These are phyloP conservation scores for Drosophila cognata DNA, from an alignment of 2,888 invertebrate species.

Conservation along the genomic window DNA sequence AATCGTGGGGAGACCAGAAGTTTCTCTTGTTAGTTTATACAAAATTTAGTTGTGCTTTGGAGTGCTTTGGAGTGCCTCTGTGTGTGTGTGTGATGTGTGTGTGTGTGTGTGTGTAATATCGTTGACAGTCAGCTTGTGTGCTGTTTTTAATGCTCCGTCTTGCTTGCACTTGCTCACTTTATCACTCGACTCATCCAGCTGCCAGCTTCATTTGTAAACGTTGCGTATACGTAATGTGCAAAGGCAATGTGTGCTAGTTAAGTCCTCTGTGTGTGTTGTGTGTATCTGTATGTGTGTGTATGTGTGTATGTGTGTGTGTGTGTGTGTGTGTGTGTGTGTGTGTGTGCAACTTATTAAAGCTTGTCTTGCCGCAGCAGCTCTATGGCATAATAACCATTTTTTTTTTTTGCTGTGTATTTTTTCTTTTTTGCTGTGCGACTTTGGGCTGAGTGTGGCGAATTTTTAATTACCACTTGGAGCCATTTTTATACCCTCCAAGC, in stretches of 20 bases:
- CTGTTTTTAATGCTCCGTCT: constrained; percentile 17
- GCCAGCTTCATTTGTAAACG: constrained; percentile 71
- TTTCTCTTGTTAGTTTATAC: constrained; percentile 53
- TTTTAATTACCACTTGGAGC: constrained; percentile 59
- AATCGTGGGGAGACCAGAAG: constrained; percentile 60
- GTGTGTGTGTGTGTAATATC: constrained; percentile 19
- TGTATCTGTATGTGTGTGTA: constrained; percentile 23
- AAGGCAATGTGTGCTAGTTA: constrained; percentile 46
- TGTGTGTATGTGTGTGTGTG: constrained; percentile 21
- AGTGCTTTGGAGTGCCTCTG: background rate
- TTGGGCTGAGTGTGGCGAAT: constrained; percentile 52
- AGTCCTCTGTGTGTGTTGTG: constrained; percentile 23
- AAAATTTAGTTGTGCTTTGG: constrained; percentile 11
- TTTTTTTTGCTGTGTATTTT: constrained; percentile 20
- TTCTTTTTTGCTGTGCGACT: constrained; percentile 27
- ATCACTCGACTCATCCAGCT: constrained; percentile 39
- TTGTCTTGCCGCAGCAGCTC: constrained; percentile 55
- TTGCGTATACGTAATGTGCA: constrained; percentile 68
- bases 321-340: constrained; percentile 25
- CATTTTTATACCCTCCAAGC: constrained; percentile 40
- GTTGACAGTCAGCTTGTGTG: constrained; percentile 48
- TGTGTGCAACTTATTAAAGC: constrained; percentile 56
- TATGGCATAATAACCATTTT: constrained; percentile 55
- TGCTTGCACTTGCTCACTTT: constrained; percentile 48
- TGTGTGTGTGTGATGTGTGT: constrained; percentile 1